Evolutionary conservation across 2,888 invertebrate genomes (phyloP), one percentile per base, ranked within the genome.

Genomic region (Spisula subtruncata): DNA sequence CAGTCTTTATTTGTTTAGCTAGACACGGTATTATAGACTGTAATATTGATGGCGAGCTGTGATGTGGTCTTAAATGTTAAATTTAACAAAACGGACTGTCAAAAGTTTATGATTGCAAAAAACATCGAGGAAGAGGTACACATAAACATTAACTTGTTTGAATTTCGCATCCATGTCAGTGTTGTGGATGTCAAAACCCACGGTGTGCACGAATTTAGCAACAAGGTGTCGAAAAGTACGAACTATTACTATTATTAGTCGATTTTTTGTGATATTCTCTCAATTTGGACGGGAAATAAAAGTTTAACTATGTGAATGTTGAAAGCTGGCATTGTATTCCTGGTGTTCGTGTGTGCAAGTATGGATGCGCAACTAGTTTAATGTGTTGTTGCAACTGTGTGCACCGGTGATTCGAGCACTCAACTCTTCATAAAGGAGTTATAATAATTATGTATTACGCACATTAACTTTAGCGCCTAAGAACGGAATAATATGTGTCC

Each of bases 1-100:
- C 32, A 14, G 18, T 75, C 75, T 75, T 75, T 75, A 75, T 75
- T 75, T 75, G 75, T 75, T 75, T 75, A 75, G 75, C 25, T 18
- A 16, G 75, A 75, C 75, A 75, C 6, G 18, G 35, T 32, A 25
- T 75, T 5, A n/a, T n/a, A 41, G 18, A 75, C 75, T 32, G 16
- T 8, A 35, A 75, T 75, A 75, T 75, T 75, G 75, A 75, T 32
- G 75, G 75, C 32, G 1, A 6, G 16, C 35, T 75, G 12, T 75
- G 18, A 18, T 75, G 35, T 12, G 75, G 75, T 32, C 75, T 75
- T 35, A 35, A 75, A 10, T 75, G 25, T 75, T 32, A 75, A 25
- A 66, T 6, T 66, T 66, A 25, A 66, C 10, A 25, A 66, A 66
- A 66, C 32, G 75, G 25, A 66, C 75, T 32, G 75, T 75, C 75